Evolutionary conservation across 2,113 vertebrate species (phyloP).

Genomic region (Theristicus caerulescens): DNA sequence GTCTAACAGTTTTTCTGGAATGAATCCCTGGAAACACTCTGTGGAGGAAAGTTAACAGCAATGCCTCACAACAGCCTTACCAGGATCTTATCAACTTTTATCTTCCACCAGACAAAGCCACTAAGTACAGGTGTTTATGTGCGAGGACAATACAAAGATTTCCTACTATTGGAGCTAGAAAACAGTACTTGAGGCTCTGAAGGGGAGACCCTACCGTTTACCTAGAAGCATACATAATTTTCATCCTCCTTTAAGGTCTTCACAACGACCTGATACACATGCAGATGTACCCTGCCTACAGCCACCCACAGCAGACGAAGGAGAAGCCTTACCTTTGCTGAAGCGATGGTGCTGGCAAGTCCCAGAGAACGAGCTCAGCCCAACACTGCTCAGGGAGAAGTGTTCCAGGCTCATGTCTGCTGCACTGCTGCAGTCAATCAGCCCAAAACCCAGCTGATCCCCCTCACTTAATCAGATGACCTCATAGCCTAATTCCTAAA

Average conservation of each 20-base stretch:
- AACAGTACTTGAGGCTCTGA: neutral
- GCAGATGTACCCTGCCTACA: neutral
- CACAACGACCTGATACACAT: neutral
- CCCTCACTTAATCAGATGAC: neutral
- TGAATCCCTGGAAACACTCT: neutral
- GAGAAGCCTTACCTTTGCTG: neutral
- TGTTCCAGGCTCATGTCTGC: accelerated
- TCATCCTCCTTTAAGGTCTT: neutral
- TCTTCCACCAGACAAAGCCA: slow-evolving; percentile 16
- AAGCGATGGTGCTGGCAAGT: accelerated
- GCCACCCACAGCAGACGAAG: neutral
- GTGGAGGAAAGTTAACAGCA: neutral
- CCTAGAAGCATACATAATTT: neutral
- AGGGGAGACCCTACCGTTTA: neutral
- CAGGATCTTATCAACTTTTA: neutral
- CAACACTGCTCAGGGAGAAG: accelerated
- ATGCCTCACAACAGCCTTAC: neutral
- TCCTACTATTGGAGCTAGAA: neutral
- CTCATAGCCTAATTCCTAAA: neutral
- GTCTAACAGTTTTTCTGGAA: neutral
- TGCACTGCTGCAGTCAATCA: neutral
- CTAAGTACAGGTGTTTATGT: neutral
- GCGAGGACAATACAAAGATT: neutral
- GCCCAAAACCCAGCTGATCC: neutral
- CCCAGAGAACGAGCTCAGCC: accelerated